Evolutionary conservation across 2,113 vertebrate species (phyloP).

Genomic region (Pogona vitticeps): DNA sequence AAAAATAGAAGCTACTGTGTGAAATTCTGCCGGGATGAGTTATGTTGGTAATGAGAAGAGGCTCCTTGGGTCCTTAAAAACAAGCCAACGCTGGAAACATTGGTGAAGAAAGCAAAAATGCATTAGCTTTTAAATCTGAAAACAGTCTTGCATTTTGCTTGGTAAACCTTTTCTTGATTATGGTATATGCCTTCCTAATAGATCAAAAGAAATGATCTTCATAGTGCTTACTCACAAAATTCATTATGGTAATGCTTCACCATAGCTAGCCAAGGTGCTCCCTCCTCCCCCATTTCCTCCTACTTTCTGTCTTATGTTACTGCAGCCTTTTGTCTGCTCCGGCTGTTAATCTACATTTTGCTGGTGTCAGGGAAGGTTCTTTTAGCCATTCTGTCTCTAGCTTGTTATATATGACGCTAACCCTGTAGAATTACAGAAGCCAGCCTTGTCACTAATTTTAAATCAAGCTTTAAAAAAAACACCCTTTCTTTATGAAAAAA

Average conservation of each 20-base stretch:
- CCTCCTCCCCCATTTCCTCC: neutral
- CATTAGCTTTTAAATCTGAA: constrained; percentile 50
- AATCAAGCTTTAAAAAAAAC: constrained; percentile 39
- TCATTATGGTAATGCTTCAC: constrained; percentile 75
- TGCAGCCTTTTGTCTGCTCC: constrained; percentile 66
- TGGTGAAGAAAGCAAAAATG: constrained; percentile 22
- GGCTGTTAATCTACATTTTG: constrained; percentile 77
- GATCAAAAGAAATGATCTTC: constrained; percentile 73
- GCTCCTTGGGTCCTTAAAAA: constrained; percentile 25
- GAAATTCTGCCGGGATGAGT: constrained; percentile 34
- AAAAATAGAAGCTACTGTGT: constrained; percentile 11
- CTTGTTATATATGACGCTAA: constrained; percentile 50
- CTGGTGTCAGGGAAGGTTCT: constrained; percentile 62
- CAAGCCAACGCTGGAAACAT: constrained; percentile 15
- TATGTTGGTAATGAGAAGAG: constrained; percentile 41
- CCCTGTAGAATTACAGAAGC: constrained; percentile 46
- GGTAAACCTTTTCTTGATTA: constrained; percentile 70
- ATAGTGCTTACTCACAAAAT: constrained; percentile 76
- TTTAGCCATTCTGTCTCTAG: constrained; percentile 51
- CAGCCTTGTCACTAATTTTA: constrained; percentile 40
- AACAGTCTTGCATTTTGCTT: constrained; percentile 33
- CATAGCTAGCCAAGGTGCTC: constrained; percentile 58
- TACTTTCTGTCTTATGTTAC: constrained; percentile 73
- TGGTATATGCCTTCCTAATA: constrained; percentile 73
- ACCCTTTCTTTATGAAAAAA: constrained; percentile 37